A percentile compares a stretch with the other conserved stretches of the same genome.
Evolutionary conservation across 64 coral and sea anemone species (phyloP).

Genomic region (Trachythela sp.): DNA sequence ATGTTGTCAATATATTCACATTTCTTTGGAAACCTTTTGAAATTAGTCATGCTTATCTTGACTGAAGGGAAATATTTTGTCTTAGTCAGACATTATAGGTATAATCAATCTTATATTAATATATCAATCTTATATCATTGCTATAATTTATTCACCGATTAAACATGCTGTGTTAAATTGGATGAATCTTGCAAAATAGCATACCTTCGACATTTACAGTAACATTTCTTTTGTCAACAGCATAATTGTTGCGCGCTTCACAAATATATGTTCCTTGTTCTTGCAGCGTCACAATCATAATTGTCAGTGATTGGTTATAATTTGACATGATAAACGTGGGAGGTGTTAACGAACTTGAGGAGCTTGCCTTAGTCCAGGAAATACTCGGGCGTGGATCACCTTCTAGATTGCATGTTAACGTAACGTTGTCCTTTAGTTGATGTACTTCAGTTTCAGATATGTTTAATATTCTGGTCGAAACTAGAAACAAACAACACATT

Average conservation of each 20-base stretch:
- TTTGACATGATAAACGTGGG: neutral
- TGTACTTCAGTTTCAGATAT: neutral
- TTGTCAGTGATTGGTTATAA: neutral
- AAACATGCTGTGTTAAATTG: neutral
- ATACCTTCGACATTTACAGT: neutral
- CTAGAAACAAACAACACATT: neutral
- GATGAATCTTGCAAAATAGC: neutral
- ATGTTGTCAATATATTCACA: too few species aligned
- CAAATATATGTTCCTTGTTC: neutral
- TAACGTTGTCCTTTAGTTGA: neutral
- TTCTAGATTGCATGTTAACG: neutral
- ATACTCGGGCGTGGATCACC: neutral
- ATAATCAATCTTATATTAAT: too few species aligned
- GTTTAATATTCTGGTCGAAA: neutral
- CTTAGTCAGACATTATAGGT: too few species aligned
- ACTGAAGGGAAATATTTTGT: too few species aligned
- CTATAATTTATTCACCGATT: too few species aligned
- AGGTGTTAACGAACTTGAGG: neutral
- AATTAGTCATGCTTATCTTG: too few species aligned
- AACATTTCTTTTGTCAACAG: neutral
- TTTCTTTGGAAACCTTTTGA: too few species aligned
- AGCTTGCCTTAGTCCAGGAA: neutral
- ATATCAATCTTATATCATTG: too few species aligned
- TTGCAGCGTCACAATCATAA: neutral
- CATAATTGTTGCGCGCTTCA: neutral